Conservation (phyloP, 2,113 vertebrate species). For the Raphicerus campestris region DNA sequence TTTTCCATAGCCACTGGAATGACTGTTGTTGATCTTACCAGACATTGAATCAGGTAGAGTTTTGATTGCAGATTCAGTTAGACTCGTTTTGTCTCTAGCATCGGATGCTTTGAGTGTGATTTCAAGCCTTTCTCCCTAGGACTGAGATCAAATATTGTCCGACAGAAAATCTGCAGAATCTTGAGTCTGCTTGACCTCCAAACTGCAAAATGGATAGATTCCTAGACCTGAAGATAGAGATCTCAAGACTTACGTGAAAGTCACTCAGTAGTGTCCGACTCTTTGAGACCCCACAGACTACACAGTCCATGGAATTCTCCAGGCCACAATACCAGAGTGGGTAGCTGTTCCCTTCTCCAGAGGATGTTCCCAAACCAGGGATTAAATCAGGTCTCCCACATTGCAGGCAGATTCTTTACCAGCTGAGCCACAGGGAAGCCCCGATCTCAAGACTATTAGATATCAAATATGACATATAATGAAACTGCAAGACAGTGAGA, state of each 20-base stretch:
- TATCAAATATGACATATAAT: background rate
- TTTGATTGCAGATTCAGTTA: background rate
- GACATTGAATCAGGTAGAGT: background rate
- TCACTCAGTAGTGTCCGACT: background rate
- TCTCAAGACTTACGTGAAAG: background rate
- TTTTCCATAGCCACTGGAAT: background rate
- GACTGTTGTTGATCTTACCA: background rate
- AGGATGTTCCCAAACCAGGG: background rate
- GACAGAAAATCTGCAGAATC: background rate
- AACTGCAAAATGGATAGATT: background rate
- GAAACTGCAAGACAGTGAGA: background rate
- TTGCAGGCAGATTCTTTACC: background rate
- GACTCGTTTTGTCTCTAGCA: background rate
- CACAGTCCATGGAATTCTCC: background rate
- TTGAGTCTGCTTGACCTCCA: background rate
- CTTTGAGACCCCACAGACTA: background rate
- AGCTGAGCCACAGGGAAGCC: background rate
- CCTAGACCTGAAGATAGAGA: background rate
- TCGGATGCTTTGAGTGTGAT: background rate
- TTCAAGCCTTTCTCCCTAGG: background rate
- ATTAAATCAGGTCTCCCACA: background rate
- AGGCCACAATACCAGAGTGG: background rate
- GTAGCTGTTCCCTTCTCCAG: background rate
- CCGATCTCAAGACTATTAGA: background rate
- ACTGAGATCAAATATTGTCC: background rate